Conservation (phyloP, 2,888 invertebrate genomes). For the Tenthredo distinguenda region DNA sequence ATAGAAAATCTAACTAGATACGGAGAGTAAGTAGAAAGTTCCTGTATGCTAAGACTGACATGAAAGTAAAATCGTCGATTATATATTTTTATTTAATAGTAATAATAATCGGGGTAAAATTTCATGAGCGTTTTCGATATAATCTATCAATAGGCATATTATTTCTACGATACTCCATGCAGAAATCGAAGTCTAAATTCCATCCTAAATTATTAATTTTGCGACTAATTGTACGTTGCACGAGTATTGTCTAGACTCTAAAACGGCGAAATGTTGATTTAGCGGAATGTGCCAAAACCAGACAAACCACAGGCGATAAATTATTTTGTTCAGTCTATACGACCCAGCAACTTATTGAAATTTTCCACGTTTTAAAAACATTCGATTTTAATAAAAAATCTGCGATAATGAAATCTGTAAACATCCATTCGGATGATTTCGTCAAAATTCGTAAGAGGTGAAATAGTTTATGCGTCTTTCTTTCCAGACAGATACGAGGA, state of each 20-base stretch:
- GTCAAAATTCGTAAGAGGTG: neutral
- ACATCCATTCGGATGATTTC: neutral
- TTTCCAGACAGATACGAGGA: neutral
- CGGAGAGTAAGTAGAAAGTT: slow-evolving; percentile 40
- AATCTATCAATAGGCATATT: neutral
- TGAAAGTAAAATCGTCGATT: slow-evolving; percentile 44
- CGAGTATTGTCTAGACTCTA: neutral
- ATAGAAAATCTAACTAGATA: slow-evolving; percentile 36
- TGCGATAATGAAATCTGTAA: neutral
- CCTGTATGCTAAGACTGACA: slow-evolving; percentile 14
- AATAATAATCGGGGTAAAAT: neutral
- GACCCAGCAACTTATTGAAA: neutral
- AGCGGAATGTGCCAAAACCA: neutral
- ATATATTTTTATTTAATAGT: slow-evolving; percentile 1
- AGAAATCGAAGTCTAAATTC: neutral
- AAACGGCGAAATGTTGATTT: neutral
- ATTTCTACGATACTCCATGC: neutral
- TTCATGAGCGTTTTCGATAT: neutral
- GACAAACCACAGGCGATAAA: neutral
- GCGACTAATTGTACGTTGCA: neutral
- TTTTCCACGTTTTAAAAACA: neutral
- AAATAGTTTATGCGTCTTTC: neutral
- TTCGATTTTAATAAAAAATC: neutral
- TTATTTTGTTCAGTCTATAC: neutral
- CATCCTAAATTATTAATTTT: neutral